These are phyloP conservation scores for Simalia tracyae DNA, from an alignment of 2,797 vertebrate species.

Conservation along the genomic window DNA sequence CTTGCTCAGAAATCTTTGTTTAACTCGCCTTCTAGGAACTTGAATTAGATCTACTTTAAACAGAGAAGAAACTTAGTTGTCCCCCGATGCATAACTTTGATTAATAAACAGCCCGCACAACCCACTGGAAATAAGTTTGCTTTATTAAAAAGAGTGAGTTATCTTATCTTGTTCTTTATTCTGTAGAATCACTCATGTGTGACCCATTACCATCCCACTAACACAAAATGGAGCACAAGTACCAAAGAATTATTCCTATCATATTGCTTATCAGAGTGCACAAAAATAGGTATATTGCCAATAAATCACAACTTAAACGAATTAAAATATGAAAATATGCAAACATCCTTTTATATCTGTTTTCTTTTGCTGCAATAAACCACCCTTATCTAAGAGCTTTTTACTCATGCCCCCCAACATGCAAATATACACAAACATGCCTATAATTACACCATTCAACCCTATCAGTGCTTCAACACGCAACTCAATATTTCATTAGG, in stretches of 20 bases:
- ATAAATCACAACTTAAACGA: not conserved
- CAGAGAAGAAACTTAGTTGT: slow-evolving; percentile 37
- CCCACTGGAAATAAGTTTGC: slow-evolving; percentile 48
- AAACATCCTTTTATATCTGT: slow-evolving; percentile 43
- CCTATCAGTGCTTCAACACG: not conserved
- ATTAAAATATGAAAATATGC: not conserved
- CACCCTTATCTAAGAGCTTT: not conserved
- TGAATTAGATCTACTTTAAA: slow-evolving; percentile 53
- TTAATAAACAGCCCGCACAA: slow-evolving; percentile 42
- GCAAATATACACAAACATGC: slow-evolving; percentile 10
- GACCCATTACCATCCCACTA: slow-evolving; percentile 68
- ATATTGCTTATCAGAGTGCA: slow-evolving; percentile 61
- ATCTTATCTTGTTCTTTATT: slow-evolving; percentile 68
- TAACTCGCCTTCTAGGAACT: slow-evolving; percentile 55
- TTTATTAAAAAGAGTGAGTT: slow-evolving; percentile 66
- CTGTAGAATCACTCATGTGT: slow-evolving; percentile 66
- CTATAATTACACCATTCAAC: slow-evolving; percentile 47
- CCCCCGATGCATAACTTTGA: slow-evolving; percentile 58
- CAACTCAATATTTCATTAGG: not conserved
- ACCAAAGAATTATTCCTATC: slow-evolving; percentile 63
- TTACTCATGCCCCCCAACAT: slow-evolving; percentile 22
- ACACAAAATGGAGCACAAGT: slow-evolving; percentile 63
- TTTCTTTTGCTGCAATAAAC: not conserved
- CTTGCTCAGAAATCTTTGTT: slow-evolving; percentile 51
- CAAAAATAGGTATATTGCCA: slow-evolving; percentile 58